Conservation (phyloP, 2,888 invertebrate genomes). For the Lasioglossum morio region DNA sequence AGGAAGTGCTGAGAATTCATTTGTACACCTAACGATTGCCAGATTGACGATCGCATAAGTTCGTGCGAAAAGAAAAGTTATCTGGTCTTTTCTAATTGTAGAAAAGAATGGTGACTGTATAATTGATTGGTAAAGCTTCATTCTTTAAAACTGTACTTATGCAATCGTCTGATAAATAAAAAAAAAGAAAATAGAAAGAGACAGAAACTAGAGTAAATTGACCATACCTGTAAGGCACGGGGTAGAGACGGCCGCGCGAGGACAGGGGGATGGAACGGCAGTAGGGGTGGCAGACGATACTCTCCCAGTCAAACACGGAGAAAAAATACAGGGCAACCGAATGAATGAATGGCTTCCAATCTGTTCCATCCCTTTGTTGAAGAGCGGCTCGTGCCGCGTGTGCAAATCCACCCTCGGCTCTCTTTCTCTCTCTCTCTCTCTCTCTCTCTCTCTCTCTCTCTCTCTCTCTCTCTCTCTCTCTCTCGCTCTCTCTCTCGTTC, state of each 20-base stretch:
- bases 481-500: slow-evolving; percentile 13
- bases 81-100: too few species aligned
- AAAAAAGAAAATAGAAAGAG: not conserved
- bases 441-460: slow-evolving; percentile 1
- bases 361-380: slow-evolving; percentile 84
- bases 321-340: slow-evolving; percentile 70
- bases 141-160: too few species aligned
- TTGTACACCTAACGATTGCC: not conserved
- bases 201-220: slow-evolving; percentile 55
- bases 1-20: too few species aligned
- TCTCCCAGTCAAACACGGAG: slow-evolving; percentile 72
- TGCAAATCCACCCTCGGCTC: slow-evolving; percentile 80
- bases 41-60: too few species aligned
- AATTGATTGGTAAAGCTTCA: too few species aligned
- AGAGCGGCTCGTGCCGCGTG: slow-evolving; percentile 83
- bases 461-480: slow-evolving; percentile 10
- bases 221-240: slow-evolving; percentile 60
- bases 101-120: too few species aligned
- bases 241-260: slow-evolving; percentile 18
- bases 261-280: slow-evolving; percentile 27
- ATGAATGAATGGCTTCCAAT: slow-evolving; percentile 73
- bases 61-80: too few species aligned
- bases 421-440: slow-evolving; percentile 7
- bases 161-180: too few species aligned
- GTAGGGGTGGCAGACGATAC: slow-evolving; percentile 49